Percentiles rank a stretch among this genome's conserved stretches.
These are phyloP conservation scores for Lepus europaeus DNA, from an alignment of 2,113 vertebrate species.

Conservation along the genomic window DNA sequence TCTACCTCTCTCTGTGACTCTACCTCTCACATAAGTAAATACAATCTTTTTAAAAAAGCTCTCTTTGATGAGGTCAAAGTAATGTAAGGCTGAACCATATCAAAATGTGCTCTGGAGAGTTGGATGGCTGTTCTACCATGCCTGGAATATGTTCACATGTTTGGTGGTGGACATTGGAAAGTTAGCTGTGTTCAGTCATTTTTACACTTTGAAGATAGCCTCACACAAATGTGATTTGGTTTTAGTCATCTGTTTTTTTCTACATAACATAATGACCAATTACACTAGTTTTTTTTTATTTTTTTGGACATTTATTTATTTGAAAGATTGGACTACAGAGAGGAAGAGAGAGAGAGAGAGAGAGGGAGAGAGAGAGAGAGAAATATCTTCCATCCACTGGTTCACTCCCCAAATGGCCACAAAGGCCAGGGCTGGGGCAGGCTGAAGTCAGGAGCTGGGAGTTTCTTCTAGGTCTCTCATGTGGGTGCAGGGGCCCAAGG, in stretches of 20 bases:
- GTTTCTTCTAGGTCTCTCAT: too few relatives aligned
- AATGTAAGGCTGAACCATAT: neutral
- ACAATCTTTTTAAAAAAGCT: neutral
- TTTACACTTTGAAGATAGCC: constrained; percentile 15
- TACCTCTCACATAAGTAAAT: too few relatives aligned
- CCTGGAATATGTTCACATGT: neutral
- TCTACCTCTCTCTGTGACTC: too few relatives aligned
- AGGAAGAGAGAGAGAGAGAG: too few relatives aligned
- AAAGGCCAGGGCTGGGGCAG: too few relatives aligned
- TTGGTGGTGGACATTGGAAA: neutral
- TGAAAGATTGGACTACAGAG: too few relatives aligned
- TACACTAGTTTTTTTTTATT: neutral
- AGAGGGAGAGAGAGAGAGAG: too few relatives aligned
- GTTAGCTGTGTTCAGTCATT: neutral
- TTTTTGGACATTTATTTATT: too few relatives aligned
- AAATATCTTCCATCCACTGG: too few relatives aligned
- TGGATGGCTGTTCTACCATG: neutral
- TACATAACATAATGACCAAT: neutral
- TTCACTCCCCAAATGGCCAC: too few relatives aligned
- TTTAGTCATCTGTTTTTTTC: neutral
- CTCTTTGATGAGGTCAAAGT: neutral
- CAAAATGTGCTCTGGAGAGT: neutral
- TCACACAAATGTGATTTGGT: neutral
- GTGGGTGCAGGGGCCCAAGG: too few relatives aligned
- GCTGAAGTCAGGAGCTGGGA: too few relatives aligned